phyloP scores from a whole-genome alignment of 2,797 vertebrate species.

The Babyrousa celebensis region DNA sequence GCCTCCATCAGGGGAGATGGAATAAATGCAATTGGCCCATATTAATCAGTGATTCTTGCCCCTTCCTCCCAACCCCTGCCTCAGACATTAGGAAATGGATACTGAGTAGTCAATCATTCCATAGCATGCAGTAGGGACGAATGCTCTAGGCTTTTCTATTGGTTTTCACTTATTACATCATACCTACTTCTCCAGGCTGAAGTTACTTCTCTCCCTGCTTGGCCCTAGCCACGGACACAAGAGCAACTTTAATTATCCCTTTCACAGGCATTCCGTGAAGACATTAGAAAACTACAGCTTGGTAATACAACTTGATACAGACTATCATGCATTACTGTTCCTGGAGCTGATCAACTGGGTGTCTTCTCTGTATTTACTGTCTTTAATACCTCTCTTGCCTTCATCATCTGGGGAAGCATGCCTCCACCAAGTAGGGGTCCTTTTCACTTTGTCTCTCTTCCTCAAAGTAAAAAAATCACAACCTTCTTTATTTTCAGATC shows the following conservation, averaged over 20 bases:
- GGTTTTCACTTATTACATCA: not conserved
- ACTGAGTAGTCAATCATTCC: not conserved
- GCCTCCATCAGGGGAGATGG: not conserved
- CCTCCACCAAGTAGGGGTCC: not conserved
- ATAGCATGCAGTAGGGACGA: not conserved
- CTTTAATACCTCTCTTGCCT: not conserved
- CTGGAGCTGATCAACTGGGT: not conserved
- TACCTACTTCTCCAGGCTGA: not conserved
- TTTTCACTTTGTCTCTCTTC: not conserved
- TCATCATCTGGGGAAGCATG: not conserved
- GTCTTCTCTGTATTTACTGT: not conserved
- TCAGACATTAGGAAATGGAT: not conserved
- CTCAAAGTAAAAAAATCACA: not conserved
- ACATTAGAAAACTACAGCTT: not conserved
- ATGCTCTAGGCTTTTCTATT: not conserved
- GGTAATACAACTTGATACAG: not conserved
- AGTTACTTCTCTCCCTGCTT: not conserved
- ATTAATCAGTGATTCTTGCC: not conserved
- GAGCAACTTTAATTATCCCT: not conserved
- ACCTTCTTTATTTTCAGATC: not conserved
- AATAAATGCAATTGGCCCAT: not conserved
- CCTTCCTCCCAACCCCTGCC: not conserved
- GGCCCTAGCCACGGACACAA: not conserved
- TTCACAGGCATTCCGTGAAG: not conserved
- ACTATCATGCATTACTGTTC: not conserved